A percentile compares a stretch with the other conserved stretches of the same genome.
phyloP scores from a whole-genome alignment of 2,888 invertebrate genomes.

The Glaucopsyche alexis region DNA sequence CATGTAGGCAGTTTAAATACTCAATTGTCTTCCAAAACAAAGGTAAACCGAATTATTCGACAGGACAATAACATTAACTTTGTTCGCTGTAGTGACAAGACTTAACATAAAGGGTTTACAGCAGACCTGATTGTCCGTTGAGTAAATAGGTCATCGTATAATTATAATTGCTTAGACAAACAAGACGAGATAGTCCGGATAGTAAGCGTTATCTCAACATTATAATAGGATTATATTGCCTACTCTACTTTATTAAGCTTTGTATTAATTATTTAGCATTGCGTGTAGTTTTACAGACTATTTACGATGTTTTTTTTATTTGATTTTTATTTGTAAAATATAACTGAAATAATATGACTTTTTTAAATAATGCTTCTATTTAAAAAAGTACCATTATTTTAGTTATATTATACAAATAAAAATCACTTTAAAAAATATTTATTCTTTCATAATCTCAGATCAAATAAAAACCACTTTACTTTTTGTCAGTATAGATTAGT shows the following conservation, averaged over 20 bases:
- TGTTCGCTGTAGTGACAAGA: slow-evolving; percentile 2
- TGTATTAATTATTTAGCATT: too few species aligned
- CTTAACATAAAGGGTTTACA: slow-evolving; percentile 17
- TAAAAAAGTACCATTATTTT: too few species aligned
- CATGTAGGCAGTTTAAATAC: not conserved
- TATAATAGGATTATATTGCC: not conserved
- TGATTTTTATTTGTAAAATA: too few species aligned
- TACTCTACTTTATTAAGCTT: not conserved
- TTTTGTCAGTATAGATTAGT: too few species aligned
- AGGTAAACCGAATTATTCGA: not conserved
- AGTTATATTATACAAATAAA: too few species aligned
- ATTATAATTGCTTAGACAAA: slow-evolving; percentile 24
- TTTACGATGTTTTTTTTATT: too few species aligned
- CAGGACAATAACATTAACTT: slow-evolving; percentile 7
- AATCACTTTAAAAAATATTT: too few species aligned
- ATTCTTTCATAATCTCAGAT: too few species aligned
- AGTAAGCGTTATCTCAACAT: slow-evolving; percentile 3
- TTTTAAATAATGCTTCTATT: too few species aligned
- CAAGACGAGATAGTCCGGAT: slow-evolving; percentile 10
- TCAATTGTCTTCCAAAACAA: not conserved
- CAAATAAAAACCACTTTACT: too few species aligned
- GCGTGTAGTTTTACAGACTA: too few species aligned
- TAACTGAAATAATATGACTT: too few species aligned
- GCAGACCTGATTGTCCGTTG: slow-evolving; percentile 19
- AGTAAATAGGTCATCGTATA: slow-evolving; percentile 25